A percentile compares a stretch with the other conserved stretches of the same genome.
These are phyloP conservation scores for Ligdia adustata DNA, from an alignment of 2,888 invertebrate genomes.

Conservation along the genomic window DNA sequence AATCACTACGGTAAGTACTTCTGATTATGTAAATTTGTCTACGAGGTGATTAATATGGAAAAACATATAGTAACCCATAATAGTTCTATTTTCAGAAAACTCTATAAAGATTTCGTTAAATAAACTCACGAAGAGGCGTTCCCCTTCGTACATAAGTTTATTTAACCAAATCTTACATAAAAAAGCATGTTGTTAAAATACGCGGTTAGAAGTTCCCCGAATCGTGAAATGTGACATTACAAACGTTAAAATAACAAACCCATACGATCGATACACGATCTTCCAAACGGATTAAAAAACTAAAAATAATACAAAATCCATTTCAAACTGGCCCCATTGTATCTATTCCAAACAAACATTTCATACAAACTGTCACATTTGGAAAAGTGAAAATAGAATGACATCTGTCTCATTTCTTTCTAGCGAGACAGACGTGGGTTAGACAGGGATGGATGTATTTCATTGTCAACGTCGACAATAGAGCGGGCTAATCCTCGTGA, in stretches of 20 bases:
- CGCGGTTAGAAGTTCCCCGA: slow-evolving; percentile 6
- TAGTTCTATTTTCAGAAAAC: too few species aligned
- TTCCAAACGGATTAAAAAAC: slow-evolving; percentile 74
- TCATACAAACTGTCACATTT: slow-evolving; percentile 80
- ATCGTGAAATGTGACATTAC: slow-evolving; percentile 8
- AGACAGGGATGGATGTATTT: slow-evolving; percentile 69
- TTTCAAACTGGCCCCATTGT: slow-evolving; percentile 65
- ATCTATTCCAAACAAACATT: slow-evolving; percentile 76
- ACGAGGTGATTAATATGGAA: too few species aligned
- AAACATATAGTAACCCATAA: too few species aligned
- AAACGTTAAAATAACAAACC: slow-evolving; percentile 25
- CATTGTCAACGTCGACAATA: slow-evolving; percentile 77
- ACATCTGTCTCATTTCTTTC: slow-evolving; percentile 58
- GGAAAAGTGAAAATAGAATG: slow-evolving; percentile 73
- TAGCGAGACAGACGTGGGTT: slow-evolving; percentile 34
- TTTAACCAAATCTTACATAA: too few species aligned
- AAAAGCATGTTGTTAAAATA: too few species aligned
- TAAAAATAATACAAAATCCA: slow-evolving; percentile 69
- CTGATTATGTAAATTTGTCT: too few species aligned
- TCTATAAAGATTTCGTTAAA: too few species aligned
- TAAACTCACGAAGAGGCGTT: too few species aligned
- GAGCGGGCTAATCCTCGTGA: slow-evolving; percentile 76
- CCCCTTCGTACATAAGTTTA: too few species aligned
- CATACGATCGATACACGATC: slow-evolving; percentile 34
- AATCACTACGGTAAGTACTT: too few species aligned